These are phyloP conservation scores for Arizona elegans DNA, from an alignment of 2,113 vertebrate genomes.

Conservation along the genomic window DNA sequence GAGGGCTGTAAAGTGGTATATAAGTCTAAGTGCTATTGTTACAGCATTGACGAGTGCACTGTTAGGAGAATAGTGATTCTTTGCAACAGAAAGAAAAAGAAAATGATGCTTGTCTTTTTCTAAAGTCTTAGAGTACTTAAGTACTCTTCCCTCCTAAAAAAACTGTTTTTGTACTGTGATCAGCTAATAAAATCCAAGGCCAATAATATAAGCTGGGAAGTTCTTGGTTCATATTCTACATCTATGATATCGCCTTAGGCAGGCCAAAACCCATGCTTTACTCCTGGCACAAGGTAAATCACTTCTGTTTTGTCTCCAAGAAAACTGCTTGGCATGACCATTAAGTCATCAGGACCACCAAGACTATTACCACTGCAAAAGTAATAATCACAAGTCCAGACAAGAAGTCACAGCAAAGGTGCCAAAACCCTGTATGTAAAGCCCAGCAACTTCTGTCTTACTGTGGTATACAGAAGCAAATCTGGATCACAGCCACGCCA, in stretches of 20 bases:
- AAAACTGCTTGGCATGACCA: neutral
- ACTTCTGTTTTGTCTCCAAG: neutral
- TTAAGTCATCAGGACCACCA: neutral
- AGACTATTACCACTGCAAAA: neutral
- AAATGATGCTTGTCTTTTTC: slow-evolving; percentile 18
- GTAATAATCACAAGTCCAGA: neutral
- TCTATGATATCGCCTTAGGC: neutral
- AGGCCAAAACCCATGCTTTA: neutral
- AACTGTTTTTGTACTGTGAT: neutral
- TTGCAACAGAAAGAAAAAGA: slow-evolving; percentile 16
- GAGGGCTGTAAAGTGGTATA: too few relatives aligned
- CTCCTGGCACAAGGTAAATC: neutral
- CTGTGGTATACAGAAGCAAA: neutral
- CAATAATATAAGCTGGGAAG: neutral
- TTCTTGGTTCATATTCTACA: neutral
- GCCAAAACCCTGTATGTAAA: neutral
- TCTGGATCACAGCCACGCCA: neutral
- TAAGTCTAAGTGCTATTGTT: too few relatives aligned
- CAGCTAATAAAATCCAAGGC: neutral
- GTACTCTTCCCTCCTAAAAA: neutral
- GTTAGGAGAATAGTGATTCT: neutral
- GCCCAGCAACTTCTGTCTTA: neutral
- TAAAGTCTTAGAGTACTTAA: too few relatives aligned
- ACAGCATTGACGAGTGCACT: neutral
- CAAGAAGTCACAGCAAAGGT: neutral